phyloP scores from a whole-genome alignment of 2,113 vertebrate genomes.

The Macrotus californicus region DNA sequence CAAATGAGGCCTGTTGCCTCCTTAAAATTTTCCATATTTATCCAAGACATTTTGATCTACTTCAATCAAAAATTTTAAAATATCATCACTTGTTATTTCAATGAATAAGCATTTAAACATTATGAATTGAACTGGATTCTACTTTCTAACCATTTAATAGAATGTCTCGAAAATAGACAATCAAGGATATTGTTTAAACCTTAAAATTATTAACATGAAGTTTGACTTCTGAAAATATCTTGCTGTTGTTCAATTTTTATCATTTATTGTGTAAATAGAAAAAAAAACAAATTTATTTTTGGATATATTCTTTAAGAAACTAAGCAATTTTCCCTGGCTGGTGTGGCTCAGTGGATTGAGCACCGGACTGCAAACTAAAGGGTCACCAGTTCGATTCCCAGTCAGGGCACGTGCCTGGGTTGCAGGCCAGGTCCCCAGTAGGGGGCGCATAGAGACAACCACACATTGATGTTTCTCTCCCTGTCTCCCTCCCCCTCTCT shows the following conservation, averaged over 20 bases:
- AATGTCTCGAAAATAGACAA: not conserved
- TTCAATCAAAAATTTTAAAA: not conserved
- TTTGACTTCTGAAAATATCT: not conserved
- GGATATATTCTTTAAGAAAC: not conserved
- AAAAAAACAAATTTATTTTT: not conserved
- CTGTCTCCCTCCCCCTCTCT: no score
- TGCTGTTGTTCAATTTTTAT: not conserved
- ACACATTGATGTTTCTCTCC: no score
- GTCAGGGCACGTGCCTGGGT: no score
- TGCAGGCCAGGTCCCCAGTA: no score
- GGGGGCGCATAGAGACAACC: no score
- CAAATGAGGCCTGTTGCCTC: not conserved
- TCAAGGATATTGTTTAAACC: not conserved
- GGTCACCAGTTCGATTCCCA: no score
- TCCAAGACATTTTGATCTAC: not conserved
- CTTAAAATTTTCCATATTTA: not conserved
- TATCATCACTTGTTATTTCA: not conserved
- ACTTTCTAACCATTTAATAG: not conserved
- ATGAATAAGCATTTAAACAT: not conserved
- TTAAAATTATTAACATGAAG: not conserved
- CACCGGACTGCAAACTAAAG: no score
- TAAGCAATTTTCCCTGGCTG: no score
- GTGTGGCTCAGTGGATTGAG: no score
- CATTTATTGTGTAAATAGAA: not conserved
- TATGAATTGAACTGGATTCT: not conserved